Conservation (phyloP, 1,140 invertebrate species). For the Euborellia annulipes region DNA sequence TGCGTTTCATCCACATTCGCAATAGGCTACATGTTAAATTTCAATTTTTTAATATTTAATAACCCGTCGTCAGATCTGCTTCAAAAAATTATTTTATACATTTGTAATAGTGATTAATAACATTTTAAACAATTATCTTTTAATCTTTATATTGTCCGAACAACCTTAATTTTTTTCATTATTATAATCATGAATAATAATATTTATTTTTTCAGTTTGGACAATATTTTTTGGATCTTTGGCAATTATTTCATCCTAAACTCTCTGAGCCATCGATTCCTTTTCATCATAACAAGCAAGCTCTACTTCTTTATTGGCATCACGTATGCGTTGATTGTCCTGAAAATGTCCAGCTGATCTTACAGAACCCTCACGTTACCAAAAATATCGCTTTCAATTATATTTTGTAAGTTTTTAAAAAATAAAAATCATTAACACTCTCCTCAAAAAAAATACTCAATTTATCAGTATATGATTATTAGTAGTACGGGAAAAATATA, state of each 20-base stretch:
- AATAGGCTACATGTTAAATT: no score
- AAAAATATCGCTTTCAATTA: slow-evolving; percentile 96
- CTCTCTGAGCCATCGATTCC: slow-evolving; percentile 88
- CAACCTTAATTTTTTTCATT: background rate
- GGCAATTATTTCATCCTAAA: slow-evolving; percentile 87
- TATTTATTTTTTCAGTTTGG: slow-evolving; percentile 52
- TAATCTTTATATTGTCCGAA: no score
- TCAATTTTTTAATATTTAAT: no score
- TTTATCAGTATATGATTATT: no score
- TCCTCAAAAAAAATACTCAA: background rate
- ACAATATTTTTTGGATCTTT: slow-evolving; percentile 76
- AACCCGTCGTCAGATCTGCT: no score
- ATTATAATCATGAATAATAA: no score
- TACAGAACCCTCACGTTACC: slow-evolving; percentile 63
- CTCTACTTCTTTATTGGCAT: slow-evolving; percentile 82
- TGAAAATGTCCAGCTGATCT: slow-evolving; percentile 77
- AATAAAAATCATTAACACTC: background rate
- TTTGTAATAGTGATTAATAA: no score
- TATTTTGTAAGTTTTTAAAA: slow-evolving; percentile 77
- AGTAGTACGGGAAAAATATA: background rate
- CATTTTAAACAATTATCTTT: no score
- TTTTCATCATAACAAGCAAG: slow-evolving; percentile 90
- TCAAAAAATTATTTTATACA: no score
- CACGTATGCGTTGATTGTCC: slow-evolving; percentile 80
- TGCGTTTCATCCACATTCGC: no score